Base-by-base conservation (phyloP, 2,888 invertebrate genomes). In the Apotomis capreana region DNA sequence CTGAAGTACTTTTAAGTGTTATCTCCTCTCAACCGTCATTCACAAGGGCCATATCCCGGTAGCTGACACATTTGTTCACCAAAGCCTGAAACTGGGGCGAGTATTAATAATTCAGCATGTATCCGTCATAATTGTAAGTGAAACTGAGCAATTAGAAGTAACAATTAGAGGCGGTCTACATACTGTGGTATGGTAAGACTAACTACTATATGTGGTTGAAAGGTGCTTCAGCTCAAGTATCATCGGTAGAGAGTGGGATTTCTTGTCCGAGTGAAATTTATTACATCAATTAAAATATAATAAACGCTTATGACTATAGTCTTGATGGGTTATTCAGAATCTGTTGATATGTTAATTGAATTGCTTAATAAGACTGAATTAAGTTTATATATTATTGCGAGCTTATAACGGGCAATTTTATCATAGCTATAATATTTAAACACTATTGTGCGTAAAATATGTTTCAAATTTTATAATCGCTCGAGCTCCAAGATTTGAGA, bases 91-190 rank as follows among this genome's bases (percentile, higher is more conserved):
- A 86, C 80, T 86, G 81, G 88, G 84, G 81, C 87, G 81, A 81
- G 81, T 84, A 88, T 88, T 90, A 88, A 87, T 89, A 91, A 90
- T 89, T 89, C 89, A 88, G 87, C 87, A 87, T 86, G 84, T 87
- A 86, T 87, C 87, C 87, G 85, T 92, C 90, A 89, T 91, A 91
- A 90, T 90, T 90, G 89, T 89, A 83, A 90, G 92, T 91, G 92
- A 92, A 92, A 92, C 88, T 83, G 82, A 74, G 87, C 87, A 92
- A 93, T 92, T 93, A 92, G 84, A 82, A 76, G 83, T 81, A 79
- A 86, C 89, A 88, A 93, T 93, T 92, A 92, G 91, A 84, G 79
- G 79, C 90, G 92, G 85, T 93, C 92, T 92, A 86, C 89, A 89
- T 91, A 87, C 87, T 76, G 71, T 78, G 78, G 78, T 75, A 77